Percentiles rank a stretch among this genome's conserved stretches.
Evolutionary conservation across 2,797 vertebrate species (phyloP).

Genomic region (Coluber constrictor): DNA sequence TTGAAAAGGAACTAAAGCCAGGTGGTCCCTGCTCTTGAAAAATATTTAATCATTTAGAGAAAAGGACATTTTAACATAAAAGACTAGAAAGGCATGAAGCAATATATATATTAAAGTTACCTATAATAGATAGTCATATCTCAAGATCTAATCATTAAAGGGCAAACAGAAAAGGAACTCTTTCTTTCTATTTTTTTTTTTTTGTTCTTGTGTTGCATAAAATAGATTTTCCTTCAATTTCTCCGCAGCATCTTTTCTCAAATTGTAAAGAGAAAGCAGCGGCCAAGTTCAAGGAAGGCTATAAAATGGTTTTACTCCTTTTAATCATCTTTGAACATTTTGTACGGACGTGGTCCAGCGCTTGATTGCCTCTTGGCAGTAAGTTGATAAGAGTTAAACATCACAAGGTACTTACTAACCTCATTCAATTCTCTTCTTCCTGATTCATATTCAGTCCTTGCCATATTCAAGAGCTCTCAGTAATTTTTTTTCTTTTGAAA

Average conservation of each 20-base stretch:
- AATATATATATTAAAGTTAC: background rate
- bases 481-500: background rate
- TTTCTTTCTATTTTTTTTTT: background rate
- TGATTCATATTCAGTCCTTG: conserved; percentile 18
- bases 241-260: background rate
- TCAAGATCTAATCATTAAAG: background rate
- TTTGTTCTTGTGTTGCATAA: background rate
- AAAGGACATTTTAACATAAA: too few relatives aligned
- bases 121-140: background rate
- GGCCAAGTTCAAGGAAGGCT: background rate
- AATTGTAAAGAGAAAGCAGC: background rate
- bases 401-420: background rate
- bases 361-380: background rate
- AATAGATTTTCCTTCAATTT: background rate
- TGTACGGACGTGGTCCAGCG: background rate
- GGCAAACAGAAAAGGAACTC: background rate
- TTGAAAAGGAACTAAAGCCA: background rate
- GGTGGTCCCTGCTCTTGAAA: background rate
- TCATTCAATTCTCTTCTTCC: conserved; percentile 1
- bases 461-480: conserved; percentile 6
- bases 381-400: conserved; percentile 6
- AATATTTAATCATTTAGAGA: background rate
- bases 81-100: background rate
- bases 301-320: background rate
- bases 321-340: background rate